Evolutionary conservation across 2,113 vertebrate species (phyloP).

Genomic region (Neofelis nebulosa): DNA sequence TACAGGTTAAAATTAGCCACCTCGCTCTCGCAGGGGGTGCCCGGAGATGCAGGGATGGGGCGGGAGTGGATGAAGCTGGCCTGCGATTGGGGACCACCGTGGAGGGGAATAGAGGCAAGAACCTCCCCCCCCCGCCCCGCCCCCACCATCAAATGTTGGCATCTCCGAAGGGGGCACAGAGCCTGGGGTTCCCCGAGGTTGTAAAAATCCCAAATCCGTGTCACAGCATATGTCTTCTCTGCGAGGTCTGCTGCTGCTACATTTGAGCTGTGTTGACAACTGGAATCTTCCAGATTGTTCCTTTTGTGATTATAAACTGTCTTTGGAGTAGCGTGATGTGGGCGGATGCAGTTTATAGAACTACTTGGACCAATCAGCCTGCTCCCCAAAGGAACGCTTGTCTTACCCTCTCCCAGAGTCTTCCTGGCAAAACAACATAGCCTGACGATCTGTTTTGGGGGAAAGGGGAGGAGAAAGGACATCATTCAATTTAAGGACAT

Average conservation of each 20-base stretch:
- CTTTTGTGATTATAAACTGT: slow-evolving; percentile 60
- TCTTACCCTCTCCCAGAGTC: not conserved
- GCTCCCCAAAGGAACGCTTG: slow-evolving; percentile 28
- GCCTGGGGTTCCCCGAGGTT: not conserved
- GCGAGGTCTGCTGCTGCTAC: not conserved
- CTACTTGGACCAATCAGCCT: slow-evolving; percentile 55
- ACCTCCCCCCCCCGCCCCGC: not conserved
- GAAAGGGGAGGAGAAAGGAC: not conserved
- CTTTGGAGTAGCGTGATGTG: slow-evolving; percentile 44
- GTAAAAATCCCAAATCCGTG: not conserved
- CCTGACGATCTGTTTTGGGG: not conserved
- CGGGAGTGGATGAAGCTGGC: not conserved
- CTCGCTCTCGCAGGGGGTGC: not conserved
- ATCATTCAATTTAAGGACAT: not conserved
- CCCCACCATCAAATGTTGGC: not conserved
- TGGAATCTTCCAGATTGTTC: slow-evolving; percentile 51
- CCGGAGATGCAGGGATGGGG: not conserved
- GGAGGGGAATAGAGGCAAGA: not conserved
- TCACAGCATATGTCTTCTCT: not conserved
- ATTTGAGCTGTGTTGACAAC: not conserved
- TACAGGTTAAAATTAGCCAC: slow-evolving; percentile 48
- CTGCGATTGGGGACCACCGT: not conserved
- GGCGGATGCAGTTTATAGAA: slow-evolving; percentile 73
- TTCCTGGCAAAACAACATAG: slow-evolving; percentile 59
- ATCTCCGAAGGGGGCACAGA: not conserved